Evolutionary conservation across 2,113 vertebrate genomes (phyloP).

Genomic region (Thunnus thynnus): DNA sequence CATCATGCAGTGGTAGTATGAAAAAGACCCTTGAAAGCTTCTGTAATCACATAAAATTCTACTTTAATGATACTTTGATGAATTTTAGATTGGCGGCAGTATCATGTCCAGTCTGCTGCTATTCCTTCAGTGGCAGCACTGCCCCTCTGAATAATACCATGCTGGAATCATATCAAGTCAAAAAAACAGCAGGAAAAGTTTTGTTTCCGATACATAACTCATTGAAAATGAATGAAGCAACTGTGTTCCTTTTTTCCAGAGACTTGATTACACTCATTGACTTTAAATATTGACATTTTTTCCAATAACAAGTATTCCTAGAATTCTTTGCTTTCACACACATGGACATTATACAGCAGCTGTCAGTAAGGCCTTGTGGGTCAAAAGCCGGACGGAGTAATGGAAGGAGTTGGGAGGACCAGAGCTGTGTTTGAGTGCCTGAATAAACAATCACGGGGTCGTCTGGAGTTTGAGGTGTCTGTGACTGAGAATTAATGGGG

Average conservation of each 20-base stretch:
- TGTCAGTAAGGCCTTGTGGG: constrained; percentile 56
- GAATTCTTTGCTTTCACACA: constrained; percentile 44
- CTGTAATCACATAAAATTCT: too few species aligned
- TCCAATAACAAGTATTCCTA: constrained; percentile 12
- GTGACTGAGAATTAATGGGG: constrained; percentile 51
- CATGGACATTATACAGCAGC: constrained; percentile 62
- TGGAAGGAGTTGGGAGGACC: constrained; percentile 56
- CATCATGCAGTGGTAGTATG: too few species aligned
- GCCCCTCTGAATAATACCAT: neutral
- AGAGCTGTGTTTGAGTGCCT: constrained; percentile 70
- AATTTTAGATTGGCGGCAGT: too few species aligned
- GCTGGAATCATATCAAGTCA: neutral
- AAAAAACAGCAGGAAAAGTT: neutral
- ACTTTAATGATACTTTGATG: too few species aligned
- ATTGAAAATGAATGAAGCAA: constrained; percentile 24
- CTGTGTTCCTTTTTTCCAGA: neutral
- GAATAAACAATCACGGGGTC: constrained; percentile 77
- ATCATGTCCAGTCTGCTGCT: neutral
- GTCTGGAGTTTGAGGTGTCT: constrained; percentile 77
- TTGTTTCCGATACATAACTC: constrained; percentile 20
- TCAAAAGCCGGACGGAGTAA: constrained; percentile 59
- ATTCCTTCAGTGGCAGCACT: neutral
- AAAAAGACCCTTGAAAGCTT: too few species aligned
- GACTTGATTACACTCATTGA: constrained; percentile 6
- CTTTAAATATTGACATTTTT: constrained; percentile 21